A percentile compares a stretch with the other conserved stretches of the same genome.
Evolutionary conservation across 2,797 vertebrate species (phyloP).

Genomic region (Falco concolor): DNA sequence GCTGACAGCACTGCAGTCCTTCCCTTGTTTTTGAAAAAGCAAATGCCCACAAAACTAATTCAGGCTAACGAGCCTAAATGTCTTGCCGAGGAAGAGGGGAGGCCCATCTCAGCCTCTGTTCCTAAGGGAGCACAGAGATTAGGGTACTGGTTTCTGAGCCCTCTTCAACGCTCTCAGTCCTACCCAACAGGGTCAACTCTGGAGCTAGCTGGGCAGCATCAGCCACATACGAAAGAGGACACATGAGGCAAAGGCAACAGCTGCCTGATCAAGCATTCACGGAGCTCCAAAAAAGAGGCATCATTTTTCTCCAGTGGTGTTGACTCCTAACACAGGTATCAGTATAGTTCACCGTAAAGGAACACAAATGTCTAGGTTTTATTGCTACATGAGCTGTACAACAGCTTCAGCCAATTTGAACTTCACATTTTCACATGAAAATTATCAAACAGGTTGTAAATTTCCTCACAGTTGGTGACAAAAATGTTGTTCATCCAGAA

Average conservation of each 20-base stretch:
- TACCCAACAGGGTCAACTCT: neutral
- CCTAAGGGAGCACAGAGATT: neutral
- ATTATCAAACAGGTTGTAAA: neutral
- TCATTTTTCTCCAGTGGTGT: neutral
- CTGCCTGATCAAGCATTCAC: neutral
- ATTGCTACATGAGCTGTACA: neutral
- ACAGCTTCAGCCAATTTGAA: neutral
- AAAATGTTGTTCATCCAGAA: neutral
- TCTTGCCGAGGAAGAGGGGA: neutral
- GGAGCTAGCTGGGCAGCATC: neutral
- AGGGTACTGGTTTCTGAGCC: neutral
- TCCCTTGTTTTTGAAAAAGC: neutral
- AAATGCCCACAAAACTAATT: neutral
- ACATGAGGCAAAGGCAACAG: fast-evolving
- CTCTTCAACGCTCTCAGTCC: neutral
- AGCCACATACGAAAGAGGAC: neutral
- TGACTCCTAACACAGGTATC: neutral
- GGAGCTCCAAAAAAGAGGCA: neutral
- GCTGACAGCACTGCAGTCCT: neutral
- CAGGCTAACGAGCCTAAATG: neutral
- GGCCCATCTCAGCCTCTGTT: neutral
- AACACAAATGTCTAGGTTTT: neutral
- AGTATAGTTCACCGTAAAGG: neutral
- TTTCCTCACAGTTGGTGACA: neutral
- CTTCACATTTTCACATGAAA: neutral